Base-by-base conservation (phyloP, 1,140 invertebrate species). In the Harpegnathos saltator region DNA sequence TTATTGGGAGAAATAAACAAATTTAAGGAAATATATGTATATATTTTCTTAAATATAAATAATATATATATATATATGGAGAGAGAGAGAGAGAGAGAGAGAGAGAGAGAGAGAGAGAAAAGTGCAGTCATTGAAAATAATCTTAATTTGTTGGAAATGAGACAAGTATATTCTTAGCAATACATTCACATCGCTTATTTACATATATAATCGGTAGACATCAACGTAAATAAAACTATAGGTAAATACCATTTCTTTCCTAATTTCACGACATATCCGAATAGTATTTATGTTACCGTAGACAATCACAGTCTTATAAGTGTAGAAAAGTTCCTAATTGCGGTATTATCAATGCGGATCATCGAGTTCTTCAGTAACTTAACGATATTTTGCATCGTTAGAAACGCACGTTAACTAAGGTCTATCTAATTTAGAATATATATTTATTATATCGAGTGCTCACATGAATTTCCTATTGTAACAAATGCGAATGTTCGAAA, bases 131-230 rank as follows among this genome's bases (percentile, higher is more conserved):
- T 84, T 44, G 58, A 69, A 87, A 87, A 87, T 84, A 80, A 61
- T 87, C 65, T 80, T 87, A 17, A 59, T 62, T 80, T 26, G 63
- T 58, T 87, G 85, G 72, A 87, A 87, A 87, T 71, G 82, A 86
- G 82, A 82, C 74, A 87, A 81, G 62, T 87, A 84, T 87, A 87
- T 87, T 87, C 74, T 84, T 80, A 87, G 69, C 80, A 68, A 87
- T 75, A 87, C 86, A 87, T 86, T 86, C 81, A 87, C 82, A 74
- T 74, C 65, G 19, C 63, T 87, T 87, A 87, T 87, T 71, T 87
- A 87, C 85, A 87, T 59, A 80, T 61, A 83, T 71, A 87, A 84
- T 86, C 22, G 73, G 84, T 86, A 80, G 63, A 75, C 86, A 87
- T 65, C 52, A 83, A 73, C 82, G 50, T 87, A 87, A 86, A 87